Evolutionary conservation across 2,113 vertebrate genomes (phyloP), one percentile per base, ranked within the genome.

Genomic region (Leuciscus idus): DNA sequence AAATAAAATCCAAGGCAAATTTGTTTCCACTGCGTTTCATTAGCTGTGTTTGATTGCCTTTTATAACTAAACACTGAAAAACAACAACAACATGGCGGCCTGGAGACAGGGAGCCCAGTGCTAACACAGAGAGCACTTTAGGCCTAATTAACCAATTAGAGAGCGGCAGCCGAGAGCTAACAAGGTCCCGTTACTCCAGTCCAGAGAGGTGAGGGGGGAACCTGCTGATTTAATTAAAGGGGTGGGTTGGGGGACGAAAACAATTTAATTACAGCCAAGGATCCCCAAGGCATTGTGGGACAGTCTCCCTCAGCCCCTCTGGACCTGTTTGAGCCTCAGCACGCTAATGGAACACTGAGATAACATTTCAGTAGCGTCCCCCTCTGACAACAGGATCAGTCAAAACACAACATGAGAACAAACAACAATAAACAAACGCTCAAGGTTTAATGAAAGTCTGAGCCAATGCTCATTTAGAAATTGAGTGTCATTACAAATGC

Each of bases 191-290:
- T 95, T 95, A 95, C 95, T 92, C 93, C 92, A 89, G 92, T 93
- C 91, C 92, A 94, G 93, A 89, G 91, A 90, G 90, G 85, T 88
- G 90, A 89, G 91, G 84, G 89, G 90, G 90, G 89, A 93, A 94
- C 93, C 93, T 94, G 93, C 93, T 95, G 95, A 95, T 96, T 95
- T 95, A 95, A 96, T 95, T 96, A 95, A 93, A 95, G 90, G 89
- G 88, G 73, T 89, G 84, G 61, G 84, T 74, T 86, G 87, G 77
- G 84, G 86, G 86, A 89, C 87, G 90, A 90, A 94, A 95, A 95
- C 95, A 94, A 95, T 95, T 95, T 94, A 95, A 95, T 95, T 95
- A 95, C 89, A 90, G 93, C 92, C 89, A 91, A 90, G 89, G 88
- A 91, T 92, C 92, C 92, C 62, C 78, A 74, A 89, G 92, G 93